A percentile compares a stretch with the other conserved stretches of the same genome.
Evolutionary conservation across 2,113 vertebrate genomes (phyloP).

Genomic region (Calyptomena viridis): DNA sequence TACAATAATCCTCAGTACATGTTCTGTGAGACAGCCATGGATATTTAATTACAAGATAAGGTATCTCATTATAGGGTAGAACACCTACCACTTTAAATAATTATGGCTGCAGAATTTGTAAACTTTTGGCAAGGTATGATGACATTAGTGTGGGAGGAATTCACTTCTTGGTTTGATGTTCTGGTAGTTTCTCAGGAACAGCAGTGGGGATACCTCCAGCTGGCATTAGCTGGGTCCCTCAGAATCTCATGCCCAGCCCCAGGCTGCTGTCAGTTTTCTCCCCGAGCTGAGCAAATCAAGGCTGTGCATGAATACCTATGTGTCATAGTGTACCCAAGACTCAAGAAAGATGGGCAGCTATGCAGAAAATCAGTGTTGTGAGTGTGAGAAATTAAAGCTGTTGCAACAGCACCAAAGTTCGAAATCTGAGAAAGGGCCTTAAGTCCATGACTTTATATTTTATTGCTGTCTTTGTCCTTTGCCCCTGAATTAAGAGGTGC

Average conservation of each 20-base stretch:
- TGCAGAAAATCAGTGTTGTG: not conserved
- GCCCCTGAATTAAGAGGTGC: not conserved
- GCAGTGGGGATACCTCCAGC: not conserved
- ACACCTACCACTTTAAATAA: not conserved
- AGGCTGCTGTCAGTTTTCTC: not conserved
- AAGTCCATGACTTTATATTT: not conserved
- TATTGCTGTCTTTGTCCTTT: not conserved
- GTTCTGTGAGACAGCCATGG: not conserved
- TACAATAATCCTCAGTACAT: not conserved
- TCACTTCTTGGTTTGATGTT: not conserved
- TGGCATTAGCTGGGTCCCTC: not conserved
- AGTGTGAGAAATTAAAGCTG: not conserved
- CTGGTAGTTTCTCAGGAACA: not conserved
- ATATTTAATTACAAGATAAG: not conserved
- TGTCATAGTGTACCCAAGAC: not conserved
- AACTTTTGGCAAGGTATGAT: not conserved
- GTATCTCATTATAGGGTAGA: not conserved
- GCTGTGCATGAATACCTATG: not conserved
- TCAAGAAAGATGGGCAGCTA: not conserved
- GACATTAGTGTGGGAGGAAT: not conserved
- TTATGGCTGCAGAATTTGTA: not conserved
- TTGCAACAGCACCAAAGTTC: not conserved
- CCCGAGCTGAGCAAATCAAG: not conserved
- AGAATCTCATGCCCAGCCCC: not conserved
- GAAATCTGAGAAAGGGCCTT: not conserved